phyloP scores from a whole-genome alignment of 1,140 invertebrate genomes.

The Brachionus plicatilis region DNA sequence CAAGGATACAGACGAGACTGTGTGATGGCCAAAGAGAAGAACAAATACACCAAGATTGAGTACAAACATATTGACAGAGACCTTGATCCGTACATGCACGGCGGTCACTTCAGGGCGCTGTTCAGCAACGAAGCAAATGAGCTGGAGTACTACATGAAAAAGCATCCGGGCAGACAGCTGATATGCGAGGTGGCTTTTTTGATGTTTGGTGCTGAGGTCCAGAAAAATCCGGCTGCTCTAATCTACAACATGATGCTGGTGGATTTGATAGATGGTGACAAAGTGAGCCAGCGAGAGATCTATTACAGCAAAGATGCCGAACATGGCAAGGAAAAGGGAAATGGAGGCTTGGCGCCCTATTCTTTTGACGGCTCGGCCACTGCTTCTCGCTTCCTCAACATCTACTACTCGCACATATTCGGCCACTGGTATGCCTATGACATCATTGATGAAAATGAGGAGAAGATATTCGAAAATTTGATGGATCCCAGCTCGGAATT shows the following conservation, averaged over 20 bases:
- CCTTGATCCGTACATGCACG: conserved; percentile 32
- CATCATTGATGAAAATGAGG: conserved; percentile 19
- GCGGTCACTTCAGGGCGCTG: conserved; percentile 21
- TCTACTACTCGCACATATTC: conserved; percentile 37
- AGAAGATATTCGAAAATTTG: conserved; percentile 23
- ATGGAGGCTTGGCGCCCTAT: conserved; percentile 34
- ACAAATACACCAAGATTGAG: not conserved
- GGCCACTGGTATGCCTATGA: conserved; percentile 37
- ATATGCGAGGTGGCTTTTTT: conserved; percentile 32
- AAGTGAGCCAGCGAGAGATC: conserved; percentile 16
- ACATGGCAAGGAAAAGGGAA: conserved; percentile 32
- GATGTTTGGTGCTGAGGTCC: conserved; percentile 33
- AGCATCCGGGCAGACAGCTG: conserved; percentile 32
- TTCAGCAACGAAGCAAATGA: conserved; percentile 29
- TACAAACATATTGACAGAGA: conserved; percentile 23
- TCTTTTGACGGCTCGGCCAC: conserved; percentile 37
- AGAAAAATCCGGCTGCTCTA: conserved; percentile 32
- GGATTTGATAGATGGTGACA: conserved; percentile 37
- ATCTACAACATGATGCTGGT: conserved; percentile 40
- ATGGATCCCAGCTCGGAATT: conserved; percentile 11
- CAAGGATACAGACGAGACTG: not conserved
- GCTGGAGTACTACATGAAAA: conserved; percentile 38
- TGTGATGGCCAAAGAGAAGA: conserved; percentile 12
- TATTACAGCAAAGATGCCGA: conserved; percentile 29
- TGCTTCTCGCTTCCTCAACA: not conserved